Conservation (phyloP, 2,113 vertebrate species). For the Antigone vipio region DNA sequence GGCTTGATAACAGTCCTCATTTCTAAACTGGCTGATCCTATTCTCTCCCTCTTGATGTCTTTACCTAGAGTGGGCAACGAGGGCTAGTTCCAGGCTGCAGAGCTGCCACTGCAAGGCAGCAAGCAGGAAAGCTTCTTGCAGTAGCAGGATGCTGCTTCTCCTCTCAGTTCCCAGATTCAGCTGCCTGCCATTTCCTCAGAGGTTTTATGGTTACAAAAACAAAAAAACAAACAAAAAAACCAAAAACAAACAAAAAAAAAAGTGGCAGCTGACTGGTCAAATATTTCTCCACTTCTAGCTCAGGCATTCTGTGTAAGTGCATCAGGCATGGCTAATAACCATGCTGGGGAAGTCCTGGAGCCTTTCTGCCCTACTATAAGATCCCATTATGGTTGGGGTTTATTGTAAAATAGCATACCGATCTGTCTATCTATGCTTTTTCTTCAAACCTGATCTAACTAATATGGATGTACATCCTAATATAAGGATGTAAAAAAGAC, state of each 20-base stretch:
- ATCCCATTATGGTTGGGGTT: accelerated
- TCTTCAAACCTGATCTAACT: neutral
- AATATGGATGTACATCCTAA: neutral
- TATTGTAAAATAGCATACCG: neutral
- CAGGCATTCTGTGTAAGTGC: neutral
- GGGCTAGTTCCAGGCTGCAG: neutral
- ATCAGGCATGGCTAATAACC: neutral
- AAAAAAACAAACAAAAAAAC: neutral
- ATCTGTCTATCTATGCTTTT: neutral
- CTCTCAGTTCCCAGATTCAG: neutral
- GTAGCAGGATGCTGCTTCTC: neutral
- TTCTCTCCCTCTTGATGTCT: neutral
- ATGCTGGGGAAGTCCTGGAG: neutral
- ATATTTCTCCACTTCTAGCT: neutral
- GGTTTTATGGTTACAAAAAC: neutral
- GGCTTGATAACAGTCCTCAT: neutral
- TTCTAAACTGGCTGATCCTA: neutral
- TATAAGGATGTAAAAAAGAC: neutral
- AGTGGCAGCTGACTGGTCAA: neutral
- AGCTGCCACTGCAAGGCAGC: neutral
- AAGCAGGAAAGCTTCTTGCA: neutral
- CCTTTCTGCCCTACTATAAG: neutral
- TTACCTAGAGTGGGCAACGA: neutral
- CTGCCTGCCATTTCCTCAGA: neutral
- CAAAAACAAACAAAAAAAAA: neutral